These are phyloP conservation scores for Coenonympha glycerion DNA, from an alignment of 2,888 invertebrate species.

Conservation along the genomic window DNA sequence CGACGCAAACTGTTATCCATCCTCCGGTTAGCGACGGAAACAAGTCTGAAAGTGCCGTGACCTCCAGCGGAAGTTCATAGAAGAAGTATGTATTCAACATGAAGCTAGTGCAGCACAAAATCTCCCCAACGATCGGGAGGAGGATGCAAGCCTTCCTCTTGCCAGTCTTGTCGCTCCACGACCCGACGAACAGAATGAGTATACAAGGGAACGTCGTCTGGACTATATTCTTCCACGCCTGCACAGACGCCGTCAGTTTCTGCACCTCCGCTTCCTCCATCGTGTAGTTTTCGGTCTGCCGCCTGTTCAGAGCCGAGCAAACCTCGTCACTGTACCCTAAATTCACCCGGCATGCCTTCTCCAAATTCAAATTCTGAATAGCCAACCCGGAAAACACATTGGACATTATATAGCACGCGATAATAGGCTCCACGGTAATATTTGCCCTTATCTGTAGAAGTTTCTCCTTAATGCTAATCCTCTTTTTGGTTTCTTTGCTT, in stretches of 20 bases:
- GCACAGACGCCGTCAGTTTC: conserved; percentile 74
- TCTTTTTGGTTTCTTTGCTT: conserved; percentile 47
- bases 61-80: conserved; percentile 75
- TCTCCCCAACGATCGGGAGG: conserved; percentile 74
- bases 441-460: conserved; percentile 72
- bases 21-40: conserved; percentile 76
- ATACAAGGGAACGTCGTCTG: conserved; percentile 76
- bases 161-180: conserved; percentile 78
- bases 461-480: conserved; percentile 56
- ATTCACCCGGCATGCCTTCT: conserved; percentile 90
- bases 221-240: conserved; percentile 75
- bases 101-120: conserved; percentile 68
- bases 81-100: conserved; percentile 76
- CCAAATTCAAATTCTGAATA: conserved; percentile 88
- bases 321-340: conserved; percentile 82
- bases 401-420: conserved; percentile 81
- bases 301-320: conserved; percentile 83
- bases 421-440: conserved; percentile 81
- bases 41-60: conserved; percentile 73
- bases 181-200: conserved; percentile 76
- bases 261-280: conserved; percentile 79
- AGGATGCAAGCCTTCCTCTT: conserved; percentile 77
- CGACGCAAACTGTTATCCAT: conserved; percentile 77
- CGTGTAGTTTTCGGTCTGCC: conserved; percentile 83
- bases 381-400: conserved; percentile 83